These are phyloP conservation scores for Drosophila lacicola DNA, from an alignment of 2,888 invertebrate genomes.

Conservation along the genomic window DNA sequence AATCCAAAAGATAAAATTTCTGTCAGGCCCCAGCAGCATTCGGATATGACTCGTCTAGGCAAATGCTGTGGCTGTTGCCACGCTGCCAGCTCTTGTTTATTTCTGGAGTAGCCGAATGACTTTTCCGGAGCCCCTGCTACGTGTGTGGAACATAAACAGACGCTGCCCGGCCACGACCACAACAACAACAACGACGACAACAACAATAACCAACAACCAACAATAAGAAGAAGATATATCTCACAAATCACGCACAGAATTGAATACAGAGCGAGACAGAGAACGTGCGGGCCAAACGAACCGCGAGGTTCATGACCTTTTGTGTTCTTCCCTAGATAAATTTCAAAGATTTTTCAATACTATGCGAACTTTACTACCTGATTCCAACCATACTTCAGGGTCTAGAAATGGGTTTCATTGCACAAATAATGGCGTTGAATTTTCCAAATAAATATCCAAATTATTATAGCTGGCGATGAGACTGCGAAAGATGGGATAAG, in stretches of 20 bases:
- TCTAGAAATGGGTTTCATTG: not conserved
- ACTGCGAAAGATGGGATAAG: conserved; percentile 34
- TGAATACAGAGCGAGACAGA: conserved; percentile 19
- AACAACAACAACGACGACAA: conserved; percentile 11
- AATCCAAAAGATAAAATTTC: conserved; percentile 63
- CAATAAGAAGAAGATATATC: conserved; percentile 30
- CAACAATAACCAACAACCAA: conserved; percentile 14
- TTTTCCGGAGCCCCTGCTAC: conserved; percentile 70
- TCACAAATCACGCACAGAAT: conserved; percentile 48
- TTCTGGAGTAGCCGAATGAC: conserved; percentile 78
- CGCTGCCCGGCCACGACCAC: conserved; percentile 34
- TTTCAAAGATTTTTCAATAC: conserved; percentile 15
- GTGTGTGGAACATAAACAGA: conserved; percentile 74
- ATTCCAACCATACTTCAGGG: conserved; percentile 4
- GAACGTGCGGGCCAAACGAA: conserved; percentile 16
- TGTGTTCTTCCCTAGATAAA: conserved; percentile 20
- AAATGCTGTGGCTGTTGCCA: conserved; percentile 42
- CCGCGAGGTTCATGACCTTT: conserved; percentile 71
- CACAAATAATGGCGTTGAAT: conserved; percentile 17
- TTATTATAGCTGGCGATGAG: conserved; percentile 6
- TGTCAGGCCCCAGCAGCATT: conserved; percentile 39
- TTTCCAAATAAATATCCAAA: conserved; percentile 32
- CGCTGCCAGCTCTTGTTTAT: conserved; percentile 65
- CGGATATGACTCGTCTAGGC: conserved; percentile 23
- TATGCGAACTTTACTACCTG: conserved; percentile 19